Base-by-base conservation (phyloP, 1,140 invertebrate species). In the Drosophila busckii region DNA sequence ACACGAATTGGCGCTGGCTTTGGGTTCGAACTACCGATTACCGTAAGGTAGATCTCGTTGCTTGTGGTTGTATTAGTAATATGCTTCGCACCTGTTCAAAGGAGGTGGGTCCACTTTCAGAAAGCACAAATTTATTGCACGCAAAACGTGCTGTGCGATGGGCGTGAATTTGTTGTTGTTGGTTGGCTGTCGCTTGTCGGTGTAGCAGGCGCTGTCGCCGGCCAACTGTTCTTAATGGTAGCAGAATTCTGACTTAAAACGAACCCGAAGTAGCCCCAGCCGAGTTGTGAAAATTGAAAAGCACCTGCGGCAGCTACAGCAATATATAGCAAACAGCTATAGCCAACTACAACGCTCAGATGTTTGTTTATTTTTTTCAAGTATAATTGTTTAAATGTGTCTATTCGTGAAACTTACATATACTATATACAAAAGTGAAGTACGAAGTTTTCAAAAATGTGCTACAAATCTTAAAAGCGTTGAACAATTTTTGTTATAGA, bases 81-180 rank as follows among this genome's bases (percentile, higher is more conserved):
- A 70, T 69, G 37, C 38, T 50, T 78, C 63, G 73, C 73, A 80
- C 71, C 73, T 78, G 71, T 55, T 67, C 52, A 28, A 70, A 56
- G 48, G 29, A 60, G 40, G 37, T 40, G 17, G 22, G 31, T 38
- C 45, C 42, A 40, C 46, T 46, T 53, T 52, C 58, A 58, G 64
- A 34, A 41, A 59, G 68, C 58, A 55, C 48, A 75, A 75, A 75
- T 75, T 75, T 75, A 75, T 70, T 70, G 56, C 70, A 75, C 70
- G 70, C 70, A 75, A 75, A 70, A 76, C 70, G 60, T 19, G 25
- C 23, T 29, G 40, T 48, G 35, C 58, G 52, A 64, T 63, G 62
- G 70, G 49, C 56, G 71, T 70, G 71, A 76, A 75, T 55, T 65
- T 71, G 58, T 34, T 23, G 32, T 37, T 10, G n/a, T 23, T 46